Conservation (phyloP, 1,140 invertebrate species). For the Leptonema lineaticorne region DNA sequence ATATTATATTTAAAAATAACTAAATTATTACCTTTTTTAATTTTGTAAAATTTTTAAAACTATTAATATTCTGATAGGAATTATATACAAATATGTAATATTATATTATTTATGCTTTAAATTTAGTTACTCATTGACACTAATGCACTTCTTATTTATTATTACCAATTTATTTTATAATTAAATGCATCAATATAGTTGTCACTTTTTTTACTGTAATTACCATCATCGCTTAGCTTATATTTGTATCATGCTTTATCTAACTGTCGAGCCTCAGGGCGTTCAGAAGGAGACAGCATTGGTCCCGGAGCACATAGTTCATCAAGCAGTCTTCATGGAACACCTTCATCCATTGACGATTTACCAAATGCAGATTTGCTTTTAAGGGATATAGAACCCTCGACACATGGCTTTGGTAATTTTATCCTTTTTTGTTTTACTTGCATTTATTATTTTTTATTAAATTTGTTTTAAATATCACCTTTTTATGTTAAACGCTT, state of each 20-base stretch:
- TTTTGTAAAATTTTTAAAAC: too few relatives aligned
- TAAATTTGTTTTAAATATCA: background rate
- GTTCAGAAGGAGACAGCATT: conserved; percentile 52
- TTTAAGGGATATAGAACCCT: conserved; percentile 54
- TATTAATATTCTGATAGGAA: too few relatives aligned
- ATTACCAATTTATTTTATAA: background rate
- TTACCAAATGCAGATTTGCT: conserved; percentile 48
- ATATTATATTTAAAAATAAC: too few relatives aligned
- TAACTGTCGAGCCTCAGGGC: conserved; percentile 45
- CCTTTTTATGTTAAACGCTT: too few relatives aligned
- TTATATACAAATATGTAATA: too few relatives aligned
- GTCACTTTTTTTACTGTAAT: background rate
- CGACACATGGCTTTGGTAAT: conserved; percentile 56
- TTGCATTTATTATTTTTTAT: conserved; percentile 26
- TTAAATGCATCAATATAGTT: background rate
- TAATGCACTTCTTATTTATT: background rate
- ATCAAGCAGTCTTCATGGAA: conserved; percentile 35
- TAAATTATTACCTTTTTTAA: too few relatives aligned
- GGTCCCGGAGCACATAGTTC: conserved; percentile 45
- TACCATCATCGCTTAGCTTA: conserved; percentile 18
- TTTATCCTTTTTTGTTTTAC: conserved; percentile 41
- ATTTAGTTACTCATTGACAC: background rate
- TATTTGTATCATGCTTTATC: conserved; percentile 23
- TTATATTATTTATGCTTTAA: background rate
- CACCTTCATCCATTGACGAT: conserved; percentile 49